Conservation (phyloP, 2,113 vertebrate genomes). For the Psettodes erumei region DNA sequence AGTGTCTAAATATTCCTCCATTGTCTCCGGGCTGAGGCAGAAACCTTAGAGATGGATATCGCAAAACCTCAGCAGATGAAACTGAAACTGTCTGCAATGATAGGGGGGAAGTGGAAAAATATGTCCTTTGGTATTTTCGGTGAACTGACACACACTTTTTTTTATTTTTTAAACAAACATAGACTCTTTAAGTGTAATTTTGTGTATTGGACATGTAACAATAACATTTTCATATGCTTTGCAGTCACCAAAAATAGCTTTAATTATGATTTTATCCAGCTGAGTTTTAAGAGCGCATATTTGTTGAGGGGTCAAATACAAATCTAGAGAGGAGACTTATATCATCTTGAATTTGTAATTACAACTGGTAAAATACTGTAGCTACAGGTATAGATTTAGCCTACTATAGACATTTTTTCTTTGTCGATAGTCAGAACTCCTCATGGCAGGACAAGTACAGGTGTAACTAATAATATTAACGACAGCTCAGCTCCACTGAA, state of each 20-base stretch:
- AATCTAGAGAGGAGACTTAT: neutral
- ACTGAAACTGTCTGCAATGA: slow-evolving; percentile 25
- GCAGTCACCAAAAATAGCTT: neutral
- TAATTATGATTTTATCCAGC: neutral
- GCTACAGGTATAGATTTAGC: neutral
- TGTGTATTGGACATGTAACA: neutral
- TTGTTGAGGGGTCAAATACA: neutral
- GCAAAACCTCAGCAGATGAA: slow-evolving; percentile 49
- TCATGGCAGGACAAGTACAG: neutral
- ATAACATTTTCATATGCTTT: neutral
- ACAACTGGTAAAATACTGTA: neutral
- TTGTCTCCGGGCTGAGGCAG: slow-evolving; percentile 49
- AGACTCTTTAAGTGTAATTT: slow-evolving; percentile 7
- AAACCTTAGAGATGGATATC: slow-evolving; percentile 49
- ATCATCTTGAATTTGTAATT: neutral
- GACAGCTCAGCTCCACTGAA: neutral
- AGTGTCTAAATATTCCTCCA: slow-evolving; percentile 42
- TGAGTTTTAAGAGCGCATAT: neutral
- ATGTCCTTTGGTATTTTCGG: slow-evolving; percentile 22
- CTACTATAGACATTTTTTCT: neutral
- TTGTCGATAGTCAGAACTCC: neutral
- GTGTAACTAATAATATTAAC: neutral
- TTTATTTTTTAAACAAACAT: slow-evolving; percentile 11
- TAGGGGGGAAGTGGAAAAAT: slow-evolving; percentile 53
- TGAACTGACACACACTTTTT: slow-evolving; percentile 4